Percentiles rank a stretch among this genome's conserved stretches.
phyloP scores from a whole-genome alignment of 2,797 vertebrate species.

The Coregonus suidteri region DNA sequence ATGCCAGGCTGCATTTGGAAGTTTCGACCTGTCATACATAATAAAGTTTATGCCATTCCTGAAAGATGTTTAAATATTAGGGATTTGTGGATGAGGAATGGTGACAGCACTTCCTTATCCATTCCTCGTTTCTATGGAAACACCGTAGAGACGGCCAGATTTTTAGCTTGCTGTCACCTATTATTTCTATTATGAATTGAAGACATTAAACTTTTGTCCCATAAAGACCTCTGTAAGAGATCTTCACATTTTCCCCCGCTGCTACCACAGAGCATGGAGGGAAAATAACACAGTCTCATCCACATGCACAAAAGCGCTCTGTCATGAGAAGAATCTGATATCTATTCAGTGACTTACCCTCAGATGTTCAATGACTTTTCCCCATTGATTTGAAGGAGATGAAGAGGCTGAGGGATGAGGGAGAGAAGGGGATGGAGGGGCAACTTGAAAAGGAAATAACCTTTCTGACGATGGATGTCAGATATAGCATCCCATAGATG shows the following conservation, averaged over 20 bases:
- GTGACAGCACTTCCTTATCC: background rate
- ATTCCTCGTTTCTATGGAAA: background rate
- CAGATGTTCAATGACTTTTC: conserved; percentile 51
- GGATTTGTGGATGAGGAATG: background rate
- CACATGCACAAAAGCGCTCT: too few relatives aligned
- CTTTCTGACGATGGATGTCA: conserved; percentile 64
- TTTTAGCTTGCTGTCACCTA: background rate
- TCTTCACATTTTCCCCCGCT: background rate
- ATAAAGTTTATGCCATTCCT: background rate
- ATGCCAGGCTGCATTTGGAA: background rate
- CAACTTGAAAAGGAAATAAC: conserved; percentile 49
- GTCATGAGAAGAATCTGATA: conserved; percentile 29
- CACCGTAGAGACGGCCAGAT: background rate
- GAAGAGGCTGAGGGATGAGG: conserved; percentile 31
- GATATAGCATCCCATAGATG: conserved; percentile 66
- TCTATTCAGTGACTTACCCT: conserved; percentile 56
- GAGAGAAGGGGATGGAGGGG: conserved; percentile 54
- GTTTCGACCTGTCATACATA: too few relatives aligned
- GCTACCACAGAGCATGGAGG: background rate
- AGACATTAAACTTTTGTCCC: background rate
- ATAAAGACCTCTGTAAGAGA: background rate
- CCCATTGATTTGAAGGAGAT: conserved; percentile 52
- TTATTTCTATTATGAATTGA: conserved; percentile 15
- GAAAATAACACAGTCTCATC: conserved; percentile 5
- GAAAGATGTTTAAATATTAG: background rate